Base-by-base conservation (phyloP, 1,140 invertebrate genomes). In the Anagrus nilaparvatae region DNA sequence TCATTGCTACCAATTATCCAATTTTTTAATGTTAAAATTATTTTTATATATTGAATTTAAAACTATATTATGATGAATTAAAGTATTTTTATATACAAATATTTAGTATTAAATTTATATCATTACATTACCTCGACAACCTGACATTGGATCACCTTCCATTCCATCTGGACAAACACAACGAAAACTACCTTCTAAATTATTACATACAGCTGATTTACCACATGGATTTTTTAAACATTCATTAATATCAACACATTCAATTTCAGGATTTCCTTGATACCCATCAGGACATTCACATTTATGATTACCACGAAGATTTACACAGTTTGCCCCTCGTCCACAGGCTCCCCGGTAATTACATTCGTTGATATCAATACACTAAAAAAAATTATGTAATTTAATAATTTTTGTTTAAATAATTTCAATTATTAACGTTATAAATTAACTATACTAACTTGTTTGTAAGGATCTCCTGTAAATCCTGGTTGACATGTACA, bases 351-450 rank as follows among this genome's bases (percentile, higher is more conserved):
- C 73, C 16, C 67, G 68, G 49, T 74, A 70, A 47, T 77, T 67
- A 61, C 88, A 93, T 69, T 93, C 87, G 60, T 92, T 79, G 37
- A 88, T 65, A 61, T 91, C 87, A 46, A 77, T 71, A 62, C 88
- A 92, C 82, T 87, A 52, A 7, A 13, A 43, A 49, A n/a, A n/a
- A n/a, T n/a, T n/a, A n/a, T n/a, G n/a, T n/a, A n/a, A n/a, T n/a
- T n/a, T n/a, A n/a, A n/a, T n/a, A n/a, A n/a, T n/a, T n/a, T n/a
- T n/a, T n/a, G n/a, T n/a, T n/a, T n/a, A n/a, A n/a, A n/a, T n/a
- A n/a, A n/a, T n/a, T n/a, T n/a, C n/a, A n/a, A n/a, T n/a, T n/a
- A n/a, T n/a, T n/a, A n/a, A n/a, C n/a, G n/a, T n/a, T n/a, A n/a
- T n/a, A n/a, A n/a, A n/a, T n/a, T n/a, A n/a, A 12, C 24, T 5